Base-by-base conservation (phyloP, 2,888 invertebrate species). In the Neocrepidodera transversa region DNA sequence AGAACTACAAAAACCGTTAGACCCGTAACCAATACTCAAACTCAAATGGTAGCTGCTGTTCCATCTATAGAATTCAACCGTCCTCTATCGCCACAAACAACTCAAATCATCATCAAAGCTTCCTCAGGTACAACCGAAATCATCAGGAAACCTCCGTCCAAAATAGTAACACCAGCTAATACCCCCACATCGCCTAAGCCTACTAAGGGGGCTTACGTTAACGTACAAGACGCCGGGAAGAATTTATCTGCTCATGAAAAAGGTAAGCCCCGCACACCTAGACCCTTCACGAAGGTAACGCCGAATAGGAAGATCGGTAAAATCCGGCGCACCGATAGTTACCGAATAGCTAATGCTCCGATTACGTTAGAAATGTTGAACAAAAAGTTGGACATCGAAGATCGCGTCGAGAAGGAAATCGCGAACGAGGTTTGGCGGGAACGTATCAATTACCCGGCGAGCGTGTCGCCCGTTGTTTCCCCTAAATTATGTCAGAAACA, bases 271-370 rank as follows among this genome's bases (percentile, higher is more conserved):
- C 57, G 45, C 23, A 56, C 59, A 62, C 66, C 70, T 49, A 65
- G 63, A 69, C 68, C 67, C 60, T 68, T 64, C 57, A 65, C 62
- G 50, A 67, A 64, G 63, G 35, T 61, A 36, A 51, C 32, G 14
- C 54, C 40, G 16, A 56, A 50, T 50, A 53, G 51, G n/a, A 80
- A 80, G 70, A 81, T 77, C 79, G 82, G 82, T 77, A 83, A 83
- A 69, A 42, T 92, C 43, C 91, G 90, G 79, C 87, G 93, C 60
- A 91, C 91, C 76, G 91, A 93, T 77, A 93, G 92, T 79, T 93
- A 93, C 76, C 87, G 91, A 66, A 84, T 90, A 78, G 93, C 93
- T 11, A 92, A 92, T 79, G 87, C 86, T 67, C 86, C 87, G 17
- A 83, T 87, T 30, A 86, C 89, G 49, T 86, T 85, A 78, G 87